These are phyloP conservation scores for Pangasianodon gigas DNA, from an alignment of 2,113 vertebrate species.

Conservation along the genomic window DNA sequence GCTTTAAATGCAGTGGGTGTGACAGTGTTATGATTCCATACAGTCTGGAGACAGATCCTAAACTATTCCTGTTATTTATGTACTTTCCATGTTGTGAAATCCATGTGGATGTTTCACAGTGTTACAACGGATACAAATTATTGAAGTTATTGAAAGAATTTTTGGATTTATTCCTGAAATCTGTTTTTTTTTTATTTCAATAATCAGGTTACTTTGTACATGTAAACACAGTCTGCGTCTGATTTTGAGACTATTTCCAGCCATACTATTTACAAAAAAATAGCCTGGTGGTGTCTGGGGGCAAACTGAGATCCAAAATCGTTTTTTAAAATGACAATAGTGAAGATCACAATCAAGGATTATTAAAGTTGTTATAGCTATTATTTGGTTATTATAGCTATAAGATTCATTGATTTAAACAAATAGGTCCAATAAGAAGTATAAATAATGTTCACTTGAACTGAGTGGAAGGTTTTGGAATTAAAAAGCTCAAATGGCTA, in stretches of 20 bases:
- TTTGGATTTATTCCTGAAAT: not conserved
- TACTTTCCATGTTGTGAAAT: slow-evolving; percentile 9
- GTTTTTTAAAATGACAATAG: not conserved
- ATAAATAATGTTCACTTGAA: not conserved
- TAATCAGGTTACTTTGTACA: not conserved
- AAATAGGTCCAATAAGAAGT: not conserved
- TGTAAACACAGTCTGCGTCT: not conserved
- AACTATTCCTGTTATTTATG: not conserved
- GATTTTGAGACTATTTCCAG: not conserved
- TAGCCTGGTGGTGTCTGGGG: not conserved
- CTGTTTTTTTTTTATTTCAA: not conserved
- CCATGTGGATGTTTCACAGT: not conserved
- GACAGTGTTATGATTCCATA: slow-evolving; percentile 1
- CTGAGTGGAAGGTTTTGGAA: not conserved
- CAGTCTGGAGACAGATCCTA: not conserved
- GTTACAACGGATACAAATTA: not conserved
- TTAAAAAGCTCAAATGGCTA: not conserved
- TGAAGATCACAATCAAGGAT: not conserved
- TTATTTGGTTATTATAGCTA: not conserved
- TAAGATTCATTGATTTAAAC: not conserved
- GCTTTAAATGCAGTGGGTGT: not conserved
- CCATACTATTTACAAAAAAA: not conserved
- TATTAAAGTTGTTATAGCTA: not conserved
- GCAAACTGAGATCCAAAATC: not conserved
- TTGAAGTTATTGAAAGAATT: not conserved